Evolutionary conservation across 2,888 invertebrate species (phyloP), one percentile per base, ranked within the genome.

Genomic region (Stenolophus ochropezus): DNA sequence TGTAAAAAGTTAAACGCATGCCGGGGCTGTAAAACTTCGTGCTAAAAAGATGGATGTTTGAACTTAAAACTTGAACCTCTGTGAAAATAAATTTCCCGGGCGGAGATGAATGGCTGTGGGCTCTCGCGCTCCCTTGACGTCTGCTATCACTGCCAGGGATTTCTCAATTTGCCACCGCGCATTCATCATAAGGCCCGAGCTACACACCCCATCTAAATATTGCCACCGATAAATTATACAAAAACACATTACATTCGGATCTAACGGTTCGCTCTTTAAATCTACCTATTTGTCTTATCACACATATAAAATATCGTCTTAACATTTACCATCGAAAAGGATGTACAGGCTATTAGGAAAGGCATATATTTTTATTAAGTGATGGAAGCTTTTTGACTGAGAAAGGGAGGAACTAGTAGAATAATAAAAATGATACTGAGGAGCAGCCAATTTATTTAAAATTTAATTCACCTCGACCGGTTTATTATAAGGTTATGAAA

Each of bases 151-250:
- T 85, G 85, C 84, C 84, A 86, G 85, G 86, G 86, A 87, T 87
- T 87, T 87, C 87, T 87, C 87, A 87, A 87, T 87, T 87, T 87
- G 87, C 87, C 86, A 86, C 85, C 73, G 21, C 21, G 53, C 53
- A 75, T 75, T 75, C 75, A 75, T 75, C 75, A 75, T 75, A 53
- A 25, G 51, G 21, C 49, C 20, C 11, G 4, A 8, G 11, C 61
- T 4, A n/a, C 61, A 27, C 27, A 42, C 33, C 8, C 33, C 8
- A 42, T 42, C 33, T 11, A 42, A 42, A 42, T 42, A 42, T 42
- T 42, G 11, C 33, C 1, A 42, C 33, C 33, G 11, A 42, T 42
- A 42, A 42, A 42, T 42, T 42, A 42, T 42, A 42, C 33, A 42
- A 42, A 42, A n/a, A n/a, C n/a, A n/a, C n/a, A n/a, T n/a, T n/a